These are phyloP conservation scores for Pyrgilauda ruficollis DNA, from an alignment of 2,113 vertebrate genomes.

Conservation along the genomic window DNA sequence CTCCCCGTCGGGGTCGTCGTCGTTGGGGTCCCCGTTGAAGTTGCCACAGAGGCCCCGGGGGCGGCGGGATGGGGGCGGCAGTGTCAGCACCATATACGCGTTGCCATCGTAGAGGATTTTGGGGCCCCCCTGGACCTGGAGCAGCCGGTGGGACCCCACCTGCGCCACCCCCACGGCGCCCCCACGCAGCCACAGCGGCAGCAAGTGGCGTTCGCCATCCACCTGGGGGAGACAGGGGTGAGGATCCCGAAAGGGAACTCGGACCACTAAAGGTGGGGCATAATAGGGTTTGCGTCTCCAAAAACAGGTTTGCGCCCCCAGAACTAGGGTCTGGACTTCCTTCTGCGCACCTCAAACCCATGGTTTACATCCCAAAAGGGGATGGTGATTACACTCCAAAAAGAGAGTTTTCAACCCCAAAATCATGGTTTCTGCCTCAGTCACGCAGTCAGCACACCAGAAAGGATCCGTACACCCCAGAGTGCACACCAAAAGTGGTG, in stretches of 20 bases:
- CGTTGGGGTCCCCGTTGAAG: constrained; percentile 4
- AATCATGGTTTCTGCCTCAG: neutral
- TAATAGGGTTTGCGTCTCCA: neutral
- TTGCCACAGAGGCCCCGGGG: constrained; percentile 70
- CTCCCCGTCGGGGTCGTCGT: neutral
- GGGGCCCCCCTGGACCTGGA: constrained; percentile 14
- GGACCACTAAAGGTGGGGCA: neutral
- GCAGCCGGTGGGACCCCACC: constrained; percentile 33
- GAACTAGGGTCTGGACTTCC: neutral
- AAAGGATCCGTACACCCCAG: neutral
- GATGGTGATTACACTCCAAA: neutral
- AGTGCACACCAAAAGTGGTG: neutral
- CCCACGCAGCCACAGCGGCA: constrained; percentile 17
- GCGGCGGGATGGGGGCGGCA: neutral
- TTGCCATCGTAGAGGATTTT: constrained; percentile 61
- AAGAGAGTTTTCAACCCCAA: neutral
- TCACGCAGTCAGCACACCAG: accelerated
- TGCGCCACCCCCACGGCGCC: neutral
- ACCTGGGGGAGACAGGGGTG: constrained; percentile 2
- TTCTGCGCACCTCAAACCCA: accelerated
- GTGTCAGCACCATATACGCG: constrained; percentile 36
- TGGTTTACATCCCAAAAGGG: neutral
- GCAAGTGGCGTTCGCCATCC: constrained; percentile 23
- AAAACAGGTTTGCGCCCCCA: neutral
- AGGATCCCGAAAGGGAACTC: neutral